Evolutionary conservation across 2,113 vertebrate genomes (phyloP).

Genomic region (Triplophysa rosa): DNA sequence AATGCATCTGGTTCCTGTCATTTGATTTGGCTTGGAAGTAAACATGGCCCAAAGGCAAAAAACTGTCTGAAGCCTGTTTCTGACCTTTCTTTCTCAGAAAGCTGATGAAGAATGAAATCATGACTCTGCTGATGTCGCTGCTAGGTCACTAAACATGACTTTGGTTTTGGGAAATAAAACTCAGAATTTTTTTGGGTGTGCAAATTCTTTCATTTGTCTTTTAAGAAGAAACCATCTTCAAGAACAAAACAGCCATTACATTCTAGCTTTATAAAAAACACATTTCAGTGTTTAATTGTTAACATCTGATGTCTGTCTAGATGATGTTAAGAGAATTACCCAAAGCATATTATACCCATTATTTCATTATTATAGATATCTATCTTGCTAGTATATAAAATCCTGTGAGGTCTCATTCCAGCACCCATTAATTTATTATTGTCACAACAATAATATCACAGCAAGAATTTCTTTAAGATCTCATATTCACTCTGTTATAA

Average conservation of each 20-base stretch:
- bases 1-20: slow-evolving; percentile 42
- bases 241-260: neutral
- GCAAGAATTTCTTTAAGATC: slow-evolving; percentile 6
- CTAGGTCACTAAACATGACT: slow-evolving; percentile 50
- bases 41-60: slow-evolving; percentile 42
- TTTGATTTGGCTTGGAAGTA: slow-evolving; percentile 39
- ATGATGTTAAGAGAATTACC: neutral
- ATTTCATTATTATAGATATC: neutral
- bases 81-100: slow-evolving; percentile 46
- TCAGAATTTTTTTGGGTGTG: neutral
- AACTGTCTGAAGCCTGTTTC: slow-evolving; percentile 43
- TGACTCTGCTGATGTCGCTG: slow-evolving; percentile 43
- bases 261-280: neutral
- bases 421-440: neutral
- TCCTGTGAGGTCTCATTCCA: neutral
- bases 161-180: slow-evolving; percentile 36
- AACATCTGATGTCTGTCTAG: neutral
- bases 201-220: slow-evolving; percentile 17
- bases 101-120: slow-evolving; percentile 48
- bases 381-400: neutral
- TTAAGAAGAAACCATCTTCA: neutral
- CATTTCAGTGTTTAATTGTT: neutral
- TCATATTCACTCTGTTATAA: neutral
- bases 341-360: neutral
- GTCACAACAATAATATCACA: neutral